phyloP scores from a whole-genome alignment of 2,113 vertebrate genomes.

The Balaenoptera acutorostrata region DNA sequence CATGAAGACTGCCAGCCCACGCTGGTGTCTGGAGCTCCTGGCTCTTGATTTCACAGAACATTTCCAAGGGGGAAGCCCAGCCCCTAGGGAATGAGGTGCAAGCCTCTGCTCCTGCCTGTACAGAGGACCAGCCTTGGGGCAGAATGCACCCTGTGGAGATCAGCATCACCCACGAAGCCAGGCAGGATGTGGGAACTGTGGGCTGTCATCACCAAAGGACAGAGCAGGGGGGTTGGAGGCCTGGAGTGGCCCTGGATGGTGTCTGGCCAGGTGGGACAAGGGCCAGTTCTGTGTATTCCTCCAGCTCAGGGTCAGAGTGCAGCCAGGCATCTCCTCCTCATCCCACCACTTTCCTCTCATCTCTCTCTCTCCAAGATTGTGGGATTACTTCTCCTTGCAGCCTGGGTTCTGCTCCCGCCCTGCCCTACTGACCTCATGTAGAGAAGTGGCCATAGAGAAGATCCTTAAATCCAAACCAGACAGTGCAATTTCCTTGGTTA shows the following conservation, averaged over 20 bases:
- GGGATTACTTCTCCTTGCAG: not conserved
- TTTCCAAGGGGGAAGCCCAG: not conserved
- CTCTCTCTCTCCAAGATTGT: not conserved
- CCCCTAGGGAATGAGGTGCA: not conserved
- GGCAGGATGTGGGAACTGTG: not conserved
- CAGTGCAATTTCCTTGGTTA: not conserved
- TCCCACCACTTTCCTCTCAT: no score
- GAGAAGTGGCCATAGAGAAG: not conserved
- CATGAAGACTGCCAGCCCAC: no score
- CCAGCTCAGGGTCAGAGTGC: not conserved
- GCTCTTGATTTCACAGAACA: not conserved
- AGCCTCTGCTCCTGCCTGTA: not conserved
- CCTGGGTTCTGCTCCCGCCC: not conserved
- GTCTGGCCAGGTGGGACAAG: not conserved
- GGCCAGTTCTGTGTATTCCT: not conserved
- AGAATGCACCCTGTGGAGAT: no score
- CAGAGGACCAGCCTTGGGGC: rapidly evolving
- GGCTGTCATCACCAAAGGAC: not conserved
- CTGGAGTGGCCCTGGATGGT: rapidly evolving
- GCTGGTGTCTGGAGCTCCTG: not conserved
- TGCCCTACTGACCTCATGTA: no score
- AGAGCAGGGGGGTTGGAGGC: not conserved
- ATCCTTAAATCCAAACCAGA: not conserved
- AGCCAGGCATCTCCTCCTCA: not conserved
- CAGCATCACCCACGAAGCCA: not conserved